These are phyloP conservation scores for Cladopsammia gracilis DNA, from an alignment of 64 coral and sea anemone genomes.

Conservation along the genomic window DNA sequence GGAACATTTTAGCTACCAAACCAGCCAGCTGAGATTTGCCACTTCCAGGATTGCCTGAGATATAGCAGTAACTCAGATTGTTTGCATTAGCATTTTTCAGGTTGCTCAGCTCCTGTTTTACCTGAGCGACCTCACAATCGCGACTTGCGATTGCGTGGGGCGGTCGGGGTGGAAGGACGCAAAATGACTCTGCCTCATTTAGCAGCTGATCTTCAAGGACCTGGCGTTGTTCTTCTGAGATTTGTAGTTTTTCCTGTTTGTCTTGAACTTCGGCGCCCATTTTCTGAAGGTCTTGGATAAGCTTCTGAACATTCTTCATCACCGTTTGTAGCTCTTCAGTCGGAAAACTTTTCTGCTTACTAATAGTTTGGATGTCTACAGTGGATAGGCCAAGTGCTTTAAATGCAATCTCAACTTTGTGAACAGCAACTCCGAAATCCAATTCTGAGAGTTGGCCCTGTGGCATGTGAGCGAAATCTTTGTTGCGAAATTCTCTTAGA, in stretches of 20 bases:
- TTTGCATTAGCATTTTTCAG: neutral
- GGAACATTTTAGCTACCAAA: no score
- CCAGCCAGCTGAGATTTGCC: no score
- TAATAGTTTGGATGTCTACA: no score
- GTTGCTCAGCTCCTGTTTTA: neutral
- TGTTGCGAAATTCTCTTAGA: conserved; percentile 6
- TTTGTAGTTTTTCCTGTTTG: no score
- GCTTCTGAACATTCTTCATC: no score
- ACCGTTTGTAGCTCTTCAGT: no score
- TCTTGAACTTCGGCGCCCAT: no score
- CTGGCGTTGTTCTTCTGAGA: no score
- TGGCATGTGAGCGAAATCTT: conserved; percentile 41
- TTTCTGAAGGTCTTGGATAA: no score
- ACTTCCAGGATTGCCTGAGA: conserved; percentile 38
- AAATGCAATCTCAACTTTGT: conserved; percentile 47
- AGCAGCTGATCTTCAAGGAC: conserved; percentile 32
- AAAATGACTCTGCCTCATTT: conserved; percentile 6
- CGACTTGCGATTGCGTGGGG: neutral
- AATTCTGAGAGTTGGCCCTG: conserved; percentile 16
- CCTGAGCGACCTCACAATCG: neutral
- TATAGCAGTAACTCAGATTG: neutral
- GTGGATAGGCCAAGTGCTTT: no score
- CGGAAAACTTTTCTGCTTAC: no score
- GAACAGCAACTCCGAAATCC: neutral
- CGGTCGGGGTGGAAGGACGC: conserved; percentile 20